Evolutionary conservation across 1,140 invertebrate genomes (phyloP).

Genomic region (Aphaenogaster floridana): DNA sequence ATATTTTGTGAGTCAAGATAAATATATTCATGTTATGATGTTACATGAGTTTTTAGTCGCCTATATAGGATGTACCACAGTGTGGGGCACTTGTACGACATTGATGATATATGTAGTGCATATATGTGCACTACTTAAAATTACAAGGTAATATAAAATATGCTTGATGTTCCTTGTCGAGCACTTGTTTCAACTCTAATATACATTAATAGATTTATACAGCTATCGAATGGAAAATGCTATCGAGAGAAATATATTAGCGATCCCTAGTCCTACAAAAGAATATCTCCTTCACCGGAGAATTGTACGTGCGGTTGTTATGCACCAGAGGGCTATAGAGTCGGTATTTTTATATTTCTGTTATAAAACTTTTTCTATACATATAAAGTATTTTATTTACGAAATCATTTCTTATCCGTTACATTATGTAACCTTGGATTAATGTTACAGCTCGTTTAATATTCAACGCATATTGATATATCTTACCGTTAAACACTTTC

Average conservation of each 20-base stretch:
- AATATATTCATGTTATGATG: slow-evolving; percentile 43
- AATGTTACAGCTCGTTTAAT: not conserved
- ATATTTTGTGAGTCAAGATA: slow-evolving; percentile 36
- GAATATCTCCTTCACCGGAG: too few species aligned
- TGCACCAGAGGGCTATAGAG: too few species aligned
- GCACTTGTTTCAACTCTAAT: too few species aligned
- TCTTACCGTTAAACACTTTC: not conserved
- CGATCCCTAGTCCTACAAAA: too few species aligned
- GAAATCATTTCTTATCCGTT: not conserved
- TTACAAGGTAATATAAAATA: slow-evolving; percentile 15
- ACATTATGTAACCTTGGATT: not conserved
- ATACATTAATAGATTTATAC: too few species aligned
- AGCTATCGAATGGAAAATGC: too few species aligned
- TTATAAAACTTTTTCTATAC: not conserved
- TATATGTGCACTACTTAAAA: slow-evolving; percentile 37
- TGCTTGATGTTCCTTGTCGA: not conserved
- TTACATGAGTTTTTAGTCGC: not conserved
- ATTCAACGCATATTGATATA: not conserved
- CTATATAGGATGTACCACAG: not conserved
- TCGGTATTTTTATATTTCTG: not conserved
- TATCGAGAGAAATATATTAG: too few species aligned
- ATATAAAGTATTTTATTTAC: not conserved
- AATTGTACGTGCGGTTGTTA: too few species aligned
- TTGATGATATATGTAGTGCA: not conserved
- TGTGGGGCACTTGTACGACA: not conserved